phyloP scores from a whole-genome alignment of 2,797 vertebrate genomes.

The Poeciliopsis infans region DNA sequence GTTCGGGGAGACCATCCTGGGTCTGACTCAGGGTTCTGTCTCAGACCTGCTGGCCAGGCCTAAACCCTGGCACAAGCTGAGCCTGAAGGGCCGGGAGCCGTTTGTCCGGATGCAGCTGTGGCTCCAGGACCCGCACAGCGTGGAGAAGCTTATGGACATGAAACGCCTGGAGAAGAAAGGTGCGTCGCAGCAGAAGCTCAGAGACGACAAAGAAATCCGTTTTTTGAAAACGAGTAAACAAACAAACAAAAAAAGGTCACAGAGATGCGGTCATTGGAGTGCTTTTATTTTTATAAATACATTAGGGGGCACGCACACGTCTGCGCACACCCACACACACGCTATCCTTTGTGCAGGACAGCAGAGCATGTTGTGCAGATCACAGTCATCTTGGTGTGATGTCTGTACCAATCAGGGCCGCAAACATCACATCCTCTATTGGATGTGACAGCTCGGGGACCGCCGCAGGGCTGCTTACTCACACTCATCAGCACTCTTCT shows the following conservation, averaged over 20 bases:
- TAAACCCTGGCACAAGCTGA: conserved; percentile 99
- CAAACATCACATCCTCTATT: conserved; percentile 77
- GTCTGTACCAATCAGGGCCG: conserved; percentile 78
- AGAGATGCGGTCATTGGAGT: conserved; percentile 21
- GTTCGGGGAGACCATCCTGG: conserved; percentile 98
- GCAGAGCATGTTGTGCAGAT: conserved; percentile 80
- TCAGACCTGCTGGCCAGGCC: conserved; percentile 98
- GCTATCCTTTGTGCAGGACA: conserved; percentile 73
- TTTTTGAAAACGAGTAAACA: conserved; percentile 83
- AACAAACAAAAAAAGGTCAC: conserved; percentile 4
- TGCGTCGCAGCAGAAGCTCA: conserved; percentile 81
- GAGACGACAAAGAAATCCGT: conserved; percentile 5
- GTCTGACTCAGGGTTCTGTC: conserved; percentile 98
- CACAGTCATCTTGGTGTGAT: conserved; percentile 78
- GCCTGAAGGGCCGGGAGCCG: conserved; percentile 96
- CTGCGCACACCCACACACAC: conserved; percentile 65
- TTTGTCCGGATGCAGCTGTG: conserved; percentile 99
- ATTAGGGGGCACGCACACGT: conserved; percentile 46
- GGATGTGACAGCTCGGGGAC: conserved; percentile 79
- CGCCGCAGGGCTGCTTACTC: conserved; percentile 81
- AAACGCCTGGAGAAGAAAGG: conserved; percentile 99
- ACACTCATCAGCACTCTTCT: conserved; percentile 79
- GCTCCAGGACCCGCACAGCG: conserved; percentile 96
- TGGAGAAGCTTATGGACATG: conserved; percentile 99
- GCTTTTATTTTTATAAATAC: conserved; percentile 45